Evolutionary conservation across 2,113 vertebrate genomes (phyloP), one percentile per base, ranked within the genome.

Genomic region (Brevimyrus niger): DNA sequence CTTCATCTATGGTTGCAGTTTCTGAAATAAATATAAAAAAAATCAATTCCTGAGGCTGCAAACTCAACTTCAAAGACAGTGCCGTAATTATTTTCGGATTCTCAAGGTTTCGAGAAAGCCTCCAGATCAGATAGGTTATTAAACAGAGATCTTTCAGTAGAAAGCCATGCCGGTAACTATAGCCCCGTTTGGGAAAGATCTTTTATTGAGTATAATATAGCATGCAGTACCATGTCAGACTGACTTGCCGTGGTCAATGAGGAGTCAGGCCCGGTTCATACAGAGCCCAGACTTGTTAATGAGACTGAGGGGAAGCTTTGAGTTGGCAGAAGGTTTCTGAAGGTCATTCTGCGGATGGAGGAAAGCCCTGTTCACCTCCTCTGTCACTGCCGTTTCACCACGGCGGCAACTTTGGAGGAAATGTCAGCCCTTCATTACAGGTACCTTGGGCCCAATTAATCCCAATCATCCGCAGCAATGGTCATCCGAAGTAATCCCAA

Each of bases 141-240:
- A 94, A 93, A 92, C 90, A 93, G 91, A 91, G 90, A 90, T 90
- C 92, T 93, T 94, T 93, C 90, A 93, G 93, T 90, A 90, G 84
- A 55, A 47, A 92, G 88, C 92, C 47, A 91, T 93, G 93, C 93
- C 91, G 91, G 94, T 94, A 95, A 94, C 92, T 88, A 88, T 73
- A 95, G 93, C 92, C 93, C 93, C 92, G 94, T 80, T 80, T 35
- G 94, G 94, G 93, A 94, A 94, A 94, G 89, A 5, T 38, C 83
- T 8, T 90, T 94, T 94, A 92, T 90, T 89, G 90, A 92, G 90
- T 93, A 93, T 94, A 92, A 93, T 92, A 92, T 92, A 94, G 92
- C 90, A 91, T 88, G 90, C 91, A 90, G 89, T 90, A 31, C 92
- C 89, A 91, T 89, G 91, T 92, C 89, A 31, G 92, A 90, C 91